These are phyloP conservation scores for Silurus lanzhouensis DNA, from an alignment of 2,797 vertebrate genomes.

Conservation along the genomic window DNA sequence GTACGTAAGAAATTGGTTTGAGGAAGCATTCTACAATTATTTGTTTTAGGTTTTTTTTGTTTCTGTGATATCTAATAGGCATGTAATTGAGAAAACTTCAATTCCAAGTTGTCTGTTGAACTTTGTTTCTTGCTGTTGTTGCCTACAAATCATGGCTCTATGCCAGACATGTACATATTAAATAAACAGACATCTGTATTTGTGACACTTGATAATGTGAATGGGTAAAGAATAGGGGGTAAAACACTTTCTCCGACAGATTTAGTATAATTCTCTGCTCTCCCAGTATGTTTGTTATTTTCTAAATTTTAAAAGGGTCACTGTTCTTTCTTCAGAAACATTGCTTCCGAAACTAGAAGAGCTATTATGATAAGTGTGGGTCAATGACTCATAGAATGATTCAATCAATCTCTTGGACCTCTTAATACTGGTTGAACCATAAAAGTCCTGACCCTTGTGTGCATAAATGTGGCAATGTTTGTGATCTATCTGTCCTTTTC, in stretches of 20 bases:
- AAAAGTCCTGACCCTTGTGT: conserved; percentile 11
- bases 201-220: neutral
- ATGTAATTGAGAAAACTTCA: neutral
- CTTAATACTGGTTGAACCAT: conserved; percentile 11
- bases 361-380: conserved; percentile 25
- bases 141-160: neutral
- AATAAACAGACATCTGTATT: neutral
- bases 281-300: neutral
- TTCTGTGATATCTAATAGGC: neutral
- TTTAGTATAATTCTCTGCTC: neutral
- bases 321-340: neutral
- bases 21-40: neutral
- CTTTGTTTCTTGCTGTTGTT: neutral
- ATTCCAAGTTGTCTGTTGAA: neutral
- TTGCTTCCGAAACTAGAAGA: neutral
- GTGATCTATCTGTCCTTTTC: conserved; percentile 3
- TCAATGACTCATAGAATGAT: conserved; percentile 18
- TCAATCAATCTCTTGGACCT: neutral
- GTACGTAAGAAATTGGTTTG: neutral
- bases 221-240: neutral
- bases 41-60: no score
- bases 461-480: conserved; percentile 9
- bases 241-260: neutral
- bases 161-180: neutral
- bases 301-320: neutral